Conservation (phyloP, 1,140 invertebrate genomes). For the Antheraea mylitta region DNA sequence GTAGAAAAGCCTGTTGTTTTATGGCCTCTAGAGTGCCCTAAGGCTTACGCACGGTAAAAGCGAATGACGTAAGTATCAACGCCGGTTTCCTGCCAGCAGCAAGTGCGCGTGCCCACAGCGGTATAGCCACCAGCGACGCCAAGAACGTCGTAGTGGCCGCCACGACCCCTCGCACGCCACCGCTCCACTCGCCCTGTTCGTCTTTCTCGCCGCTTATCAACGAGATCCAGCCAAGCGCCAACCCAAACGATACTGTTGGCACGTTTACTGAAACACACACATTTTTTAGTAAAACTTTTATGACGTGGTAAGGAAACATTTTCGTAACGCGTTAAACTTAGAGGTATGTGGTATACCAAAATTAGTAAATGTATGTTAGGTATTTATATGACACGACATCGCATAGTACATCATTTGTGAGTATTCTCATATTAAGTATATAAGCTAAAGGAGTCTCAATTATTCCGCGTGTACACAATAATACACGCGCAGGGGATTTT, state of each 20-base stretch:
- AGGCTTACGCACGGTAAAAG: conserved; percentile 47
- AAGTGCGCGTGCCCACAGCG: conserved; percentile 45
- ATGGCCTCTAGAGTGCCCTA: not conserved
- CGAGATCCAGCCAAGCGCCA: conserved; percentile 57
- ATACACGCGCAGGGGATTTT: no score
- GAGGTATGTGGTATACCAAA: no score
- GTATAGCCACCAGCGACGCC: conserved; percentile 46
- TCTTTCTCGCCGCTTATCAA: conserved; percentile 39
- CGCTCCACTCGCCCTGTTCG: no score
- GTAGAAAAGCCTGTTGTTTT: not conserved
- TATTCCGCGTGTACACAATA: no score
- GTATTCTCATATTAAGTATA: no score
- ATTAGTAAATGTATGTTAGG: no score
- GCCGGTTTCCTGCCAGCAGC: conserved; percentile 42
- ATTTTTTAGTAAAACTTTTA: not conserved
- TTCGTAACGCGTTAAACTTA: no score
- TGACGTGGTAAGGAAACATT: no score
- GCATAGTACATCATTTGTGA: no score
- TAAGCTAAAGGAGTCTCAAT: no score
- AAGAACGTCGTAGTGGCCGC: conserved; percentile 45
- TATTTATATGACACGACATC: no score
- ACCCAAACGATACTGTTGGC: conserved; percentile 50
- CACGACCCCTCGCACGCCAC: conserved; percentile 22
- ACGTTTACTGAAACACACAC: conserved; percentile 38
- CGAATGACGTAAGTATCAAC: conserved; percentile 40